These are phyloP conservation scores for Eilema caniola DNA, from an alignment of 2,888 invertebrate species.

Conservation along the genomic window DNA sequence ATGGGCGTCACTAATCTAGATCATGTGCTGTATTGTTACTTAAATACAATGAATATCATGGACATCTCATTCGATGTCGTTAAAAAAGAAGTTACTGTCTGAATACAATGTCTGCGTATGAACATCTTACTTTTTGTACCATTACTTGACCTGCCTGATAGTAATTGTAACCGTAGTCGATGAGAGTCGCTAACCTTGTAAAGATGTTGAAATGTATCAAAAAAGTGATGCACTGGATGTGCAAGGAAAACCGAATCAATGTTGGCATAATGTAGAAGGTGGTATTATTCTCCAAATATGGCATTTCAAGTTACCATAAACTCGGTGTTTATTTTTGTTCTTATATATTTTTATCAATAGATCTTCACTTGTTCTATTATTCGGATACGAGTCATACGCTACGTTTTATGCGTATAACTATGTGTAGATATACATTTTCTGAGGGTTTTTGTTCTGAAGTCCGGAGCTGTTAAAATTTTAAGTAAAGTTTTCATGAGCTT, in stretches of 20 bases:
- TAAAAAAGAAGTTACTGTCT: slow-evolving; percentile 56
- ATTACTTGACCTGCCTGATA: slow-evolving; percentile 18
- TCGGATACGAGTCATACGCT: neutral
- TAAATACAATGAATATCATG: slow-evolving; percentile 42
- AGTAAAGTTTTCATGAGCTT: neutral
- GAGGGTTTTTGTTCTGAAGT: neutral
- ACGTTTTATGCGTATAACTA: neutral
- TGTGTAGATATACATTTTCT: neutral
- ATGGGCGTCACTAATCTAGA: slow-evolving; percentile 78
- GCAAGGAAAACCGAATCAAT: neutral
- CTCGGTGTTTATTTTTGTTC: neutral
- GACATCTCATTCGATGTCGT: slow-evolving; percentile 72
- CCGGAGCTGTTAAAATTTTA: neutral
- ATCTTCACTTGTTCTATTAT: neutral
- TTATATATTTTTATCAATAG: neutral
- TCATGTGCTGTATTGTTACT: slow-evolving; percentile 66
- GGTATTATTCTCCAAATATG: neutral
- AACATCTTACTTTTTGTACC: neutral
- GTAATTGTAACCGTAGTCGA: slow-evolving; percentile 16
- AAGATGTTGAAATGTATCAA: neutral
- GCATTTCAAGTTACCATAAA: neutral
- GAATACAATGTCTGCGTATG: slow-evolving; percentile 23
- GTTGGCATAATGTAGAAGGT: neutral
- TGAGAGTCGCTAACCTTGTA: neutral
- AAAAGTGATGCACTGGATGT: neutral